Conservation (phyloP, 2,888 invertebrate genomes). For the Coleophora flavipennella region DNA sequence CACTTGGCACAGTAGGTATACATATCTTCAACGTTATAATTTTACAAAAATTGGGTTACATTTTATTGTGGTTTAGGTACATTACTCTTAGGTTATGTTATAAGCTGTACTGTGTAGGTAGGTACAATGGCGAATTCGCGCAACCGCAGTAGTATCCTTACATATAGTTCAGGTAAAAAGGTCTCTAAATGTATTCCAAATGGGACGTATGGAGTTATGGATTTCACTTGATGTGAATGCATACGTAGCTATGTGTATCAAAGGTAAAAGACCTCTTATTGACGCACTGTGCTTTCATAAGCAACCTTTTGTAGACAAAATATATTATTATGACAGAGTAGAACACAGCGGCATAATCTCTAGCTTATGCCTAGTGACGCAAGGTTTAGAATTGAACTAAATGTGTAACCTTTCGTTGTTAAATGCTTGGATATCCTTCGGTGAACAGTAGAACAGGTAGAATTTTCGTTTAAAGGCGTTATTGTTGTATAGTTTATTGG, state of each 20-base stretch:
- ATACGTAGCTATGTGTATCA: background rate
- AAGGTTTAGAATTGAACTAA: too few relatives aligned
- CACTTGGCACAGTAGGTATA: background rate
- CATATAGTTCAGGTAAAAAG: constrained; percentile 23
- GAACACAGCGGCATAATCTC: too few relatives aligned
- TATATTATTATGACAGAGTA: too few relatives aligned
- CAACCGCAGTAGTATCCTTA: constrained; percentile 40
- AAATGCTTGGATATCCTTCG: background rate
- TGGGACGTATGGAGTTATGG: constrained; percentile 21
- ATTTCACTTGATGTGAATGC: constrained; percentile 20
- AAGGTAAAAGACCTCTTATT: constrained; percentile 5
- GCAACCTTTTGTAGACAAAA: background rate
- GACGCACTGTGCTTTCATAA: constrained; percentile 4
- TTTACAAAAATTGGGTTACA: constrained; percentile 22
- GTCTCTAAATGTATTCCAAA: constrained; percentile 15
- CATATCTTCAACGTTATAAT: constrained; percentile 5
- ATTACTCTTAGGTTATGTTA: constrained; percentile 11
- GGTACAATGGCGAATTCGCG: constrained; percentile 52
- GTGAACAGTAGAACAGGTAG: constrained; percentile 2
- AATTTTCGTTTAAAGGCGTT: background rate
- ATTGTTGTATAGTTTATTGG: background rate
- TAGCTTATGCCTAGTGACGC: too few relatives aligned
- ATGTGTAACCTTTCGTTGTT: too few relatives aligned
- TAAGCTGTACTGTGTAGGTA: constrained; percentile 26
- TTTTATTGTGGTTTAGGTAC: constrained; percentile 58